Conservation (phyloP, 2,797 vertebrate genomes). For the Brachyalestes nurse region DNA sequence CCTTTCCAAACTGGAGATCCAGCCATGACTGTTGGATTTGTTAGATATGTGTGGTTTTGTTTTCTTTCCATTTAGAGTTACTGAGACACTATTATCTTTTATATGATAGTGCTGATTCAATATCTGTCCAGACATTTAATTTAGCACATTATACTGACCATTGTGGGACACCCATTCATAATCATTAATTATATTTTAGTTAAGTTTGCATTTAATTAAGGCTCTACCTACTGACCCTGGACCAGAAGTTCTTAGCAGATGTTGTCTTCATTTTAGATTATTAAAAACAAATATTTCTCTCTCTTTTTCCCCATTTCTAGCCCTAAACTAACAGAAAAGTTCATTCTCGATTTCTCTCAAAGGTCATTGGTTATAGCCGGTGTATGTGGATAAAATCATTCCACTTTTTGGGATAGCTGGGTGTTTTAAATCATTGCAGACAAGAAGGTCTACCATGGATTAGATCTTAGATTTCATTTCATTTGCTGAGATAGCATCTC, state of each 20-base stretch:
- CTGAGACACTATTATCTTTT: background rate
- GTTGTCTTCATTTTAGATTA: background rate
- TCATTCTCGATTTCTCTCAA: constrained; percentile 10
- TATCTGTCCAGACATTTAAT: constrained; percentile 4
- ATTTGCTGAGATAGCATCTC: constrained; percentile 66
- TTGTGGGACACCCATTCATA: background rate
- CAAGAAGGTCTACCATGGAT: constrained; percentile 67
- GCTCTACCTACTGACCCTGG: background rate
- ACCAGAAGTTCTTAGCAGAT: background rate
- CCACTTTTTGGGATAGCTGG: constrained; percentile 65
- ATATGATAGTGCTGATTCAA: background rate
- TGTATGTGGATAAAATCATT: constrained; percentile 66
- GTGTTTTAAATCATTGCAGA: constrained; percentile 73
- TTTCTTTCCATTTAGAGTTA: background rate
- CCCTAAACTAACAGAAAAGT: background rate
- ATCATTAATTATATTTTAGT: background rate
- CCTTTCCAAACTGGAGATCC: background rate
- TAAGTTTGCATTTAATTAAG: background rate
- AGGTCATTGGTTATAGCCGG: constrained; percentile 42
- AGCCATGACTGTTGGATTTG: background rate
- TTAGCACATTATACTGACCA: background rate
- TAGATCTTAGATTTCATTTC: constrained; percentile 73
- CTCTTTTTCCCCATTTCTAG: background rate
- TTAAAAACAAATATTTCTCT: background rate
- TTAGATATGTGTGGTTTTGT: background rate